phyloP scores from a whole-genome alignment of 2,888 invertebrate genomes.

The Nephrotoma guestfalica region DNA sequence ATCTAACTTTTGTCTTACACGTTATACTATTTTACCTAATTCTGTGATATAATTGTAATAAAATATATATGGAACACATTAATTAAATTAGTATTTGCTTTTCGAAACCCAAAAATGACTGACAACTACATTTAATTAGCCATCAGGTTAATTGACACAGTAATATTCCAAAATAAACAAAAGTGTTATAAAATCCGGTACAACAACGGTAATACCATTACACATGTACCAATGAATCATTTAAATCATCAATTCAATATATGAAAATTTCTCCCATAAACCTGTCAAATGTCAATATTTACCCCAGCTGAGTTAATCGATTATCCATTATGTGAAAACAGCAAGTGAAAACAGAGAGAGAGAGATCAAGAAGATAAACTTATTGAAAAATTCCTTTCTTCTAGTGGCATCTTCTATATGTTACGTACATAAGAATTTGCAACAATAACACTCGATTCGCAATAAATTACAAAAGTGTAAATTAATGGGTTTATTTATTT shows the following conservation, averaged over 20 bases:
- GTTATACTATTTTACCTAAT: no score
- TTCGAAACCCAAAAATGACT: no score
- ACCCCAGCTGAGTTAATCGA: not conserved
- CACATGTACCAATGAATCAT: not conserved
- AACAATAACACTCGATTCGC: not conserved
- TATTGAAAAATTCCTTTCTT: not conserved
- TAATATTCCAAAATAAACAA: no score
- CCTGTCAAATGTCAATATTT: not conserved
- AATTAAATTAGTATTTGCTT: no score
- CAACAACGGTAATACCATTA: not conserved
- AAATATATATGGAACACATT: no score
- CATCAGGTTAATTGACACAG: no score
- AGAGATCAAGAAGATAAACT: not conserved
- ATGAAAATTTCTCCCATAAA: not conserved
- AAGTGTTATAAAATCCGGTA: no score
- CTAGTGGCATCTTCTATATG: not conserved
- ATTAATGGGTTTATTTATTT: not conserved
- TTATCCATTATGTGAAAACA: not conserved
- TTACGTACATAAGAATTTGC: not conserved
- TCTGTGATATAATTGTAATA: no score
- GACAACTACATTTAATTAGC: no score
- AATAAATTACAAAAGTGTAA: not conserved
- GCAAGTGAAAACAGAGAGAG: not conserved
- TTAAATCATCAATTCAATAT: not conserved
- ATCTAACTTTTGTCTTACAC: no score